Conservation (phyloP, 2,888 invertebrate genomes). For the Corbicula japonica region DNA sequence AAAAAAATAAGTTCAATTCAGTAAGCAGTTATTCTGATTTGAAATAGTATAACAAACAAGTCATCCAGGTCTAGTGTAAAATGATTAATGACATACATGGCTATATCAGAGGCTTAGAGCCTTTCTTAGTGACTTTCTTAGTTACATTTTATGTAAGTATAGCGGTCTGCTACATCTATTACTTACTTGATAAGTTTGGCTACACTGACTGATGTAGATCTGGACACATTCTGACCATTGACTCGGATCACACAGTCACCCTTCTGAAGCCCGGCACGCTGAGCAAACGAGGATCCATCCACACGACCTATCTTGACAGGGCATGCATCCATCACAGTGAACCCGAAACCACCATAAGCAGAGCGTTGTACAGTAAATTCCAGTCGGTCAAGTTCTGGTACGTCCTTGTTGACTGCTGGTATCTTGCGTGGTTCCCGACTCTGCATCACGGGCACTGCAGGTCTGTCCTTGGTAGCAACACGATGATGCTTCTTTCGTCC, state of each 20-base stretch:
- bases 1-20: background rate
- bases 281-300: slow-evolving; percentile 81
- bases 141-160: background rate
- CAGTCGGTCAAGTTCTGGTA: slow-evolving; percentile 43
- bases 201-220: slow-evolving; percentile 82
- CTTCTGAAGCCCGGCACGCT: slow-evolving; percentile 76
- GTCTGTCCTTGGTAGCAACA: slow-evolving; percentile 63
- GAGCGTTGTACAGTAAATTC: slow-evolving; percentile 71
- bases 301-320: slow-evolving; percentile 83
- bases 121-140: background rate
- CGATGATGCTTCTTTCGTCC: slow-evolving; percentile 88
- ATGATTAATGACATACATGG: background rate
- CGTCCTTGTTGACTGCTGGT: slow-evolving; percentile 57
- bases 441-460: slow-evolving; percentile 34
- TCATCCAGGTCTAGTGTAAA: background rate
- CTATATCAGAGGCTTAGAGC: background rate
- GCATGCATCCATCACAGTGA: slow-evolving; percentile 82
- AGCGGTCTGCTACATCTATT: background rate
- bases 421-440: slow-evolving; percentile 14
- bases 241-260: slow-evolving; percentile 82
- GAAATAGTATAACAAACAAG: background rate
- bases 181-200: slow-evolving; percentile 83
- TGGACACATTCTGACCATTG: slow-evolving; percentile 84
- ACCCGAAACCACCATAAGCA: slow-evolving; percentile 81
- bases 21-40: background rate